Percentiles rank a stretch among this genome's conserved stretches.
Conservation (phyloP, 2,113 vertebrate species). For the Thomomys bottae region DNA sequence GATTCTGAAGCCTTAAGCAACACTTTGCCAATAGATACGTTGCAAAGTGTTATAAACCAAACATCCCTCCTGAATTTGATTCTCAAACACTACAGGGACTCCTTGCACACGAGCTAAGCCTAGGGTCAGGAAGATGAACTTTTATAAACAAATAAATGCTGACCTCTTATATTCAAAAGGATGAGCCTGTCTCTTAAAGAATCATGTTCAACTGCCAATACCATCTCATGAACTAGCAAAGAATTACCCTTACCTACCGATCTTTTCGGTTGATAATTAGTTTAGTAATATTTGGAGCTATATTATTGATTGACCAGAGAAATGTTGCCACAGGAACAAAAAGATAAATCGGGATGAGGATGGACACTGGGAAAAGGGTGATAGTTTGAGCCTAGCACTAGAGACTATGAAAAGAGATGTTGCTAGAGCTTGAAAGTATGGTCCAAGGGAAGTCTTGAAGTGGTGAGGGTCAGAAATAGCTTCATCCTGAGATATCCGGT, state of each 20-base stretch:
- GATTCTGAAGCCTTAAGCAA: constrained; percentile 4
- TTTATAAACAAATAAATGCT: background rate
- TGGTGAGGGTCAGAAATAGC: background rate
- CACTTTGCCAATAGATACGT: background rate
- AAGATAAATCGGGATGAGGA: background rate
- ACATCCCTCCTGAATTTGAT: background rate
- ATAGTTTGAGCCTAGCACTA: background rate
- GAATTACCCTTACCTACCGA: background rate
- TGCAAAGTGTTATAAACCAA: background rate
- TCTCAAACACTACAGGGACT: background rate
- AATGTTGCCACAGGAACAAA: background rate
- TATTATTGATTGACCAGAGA: background rate
- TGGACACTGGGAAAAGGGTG: too few species aligned
- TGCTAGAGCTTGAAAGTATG: background rate
- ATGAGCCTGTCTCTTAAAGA: background rate
- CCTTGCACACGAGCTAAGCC: background rate
- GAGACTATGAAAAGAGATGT: background rate
- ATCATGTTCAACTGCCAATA: background rate
- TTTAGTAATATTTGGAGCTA: background rate
- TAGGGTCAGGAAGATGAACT: background rate
- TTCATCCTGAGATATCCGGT: background rate
- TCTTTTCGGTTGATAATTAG: background rate
- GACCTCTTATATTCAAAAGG: background rate
- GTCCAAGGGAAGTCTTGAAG: background rate
- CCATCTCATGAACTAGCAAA: background rate